Evolutionary conservation across 2,888 invertebrate genomes (phyloP).

Genomic region (Poecilobothrus nobilitatus): DNA sequence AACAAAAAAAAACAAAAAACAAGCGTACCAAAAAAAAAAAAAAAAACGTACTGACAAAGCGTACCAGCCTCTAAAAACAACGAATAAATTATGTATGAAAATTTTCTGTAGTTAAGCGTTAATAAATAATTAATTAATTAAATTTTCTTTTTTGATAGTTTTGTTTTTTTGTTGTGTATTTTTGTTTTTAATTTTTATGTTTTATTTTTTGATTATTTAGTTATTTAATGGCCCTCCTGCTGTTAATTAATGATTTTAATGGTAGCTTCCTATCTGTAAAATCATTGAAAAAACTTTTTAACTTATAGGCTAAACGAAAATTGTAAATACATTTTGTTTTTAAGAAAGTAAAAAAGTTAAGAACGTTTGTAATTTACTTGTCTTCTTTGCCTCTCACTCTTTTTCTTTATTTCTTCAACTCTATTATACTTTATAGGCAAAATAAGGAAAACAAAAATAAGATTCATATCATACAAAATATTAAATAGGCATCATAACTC

Average conservation of each 20-base stretch:
- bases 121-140: constrained; percentile 4
- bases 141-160: not conserved
- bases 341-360: no score
- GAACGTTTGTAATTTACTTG: no score
- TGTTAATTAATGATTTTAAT: not conserved
- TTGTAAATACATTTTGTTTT: no score
- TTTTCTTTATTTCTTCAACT: no score
- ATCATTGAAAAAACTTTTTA: not conserved
- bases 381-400: no score
- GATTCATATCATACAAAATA: not conserved
- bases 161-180: not conserved
- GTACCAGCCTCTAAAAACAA: no score
- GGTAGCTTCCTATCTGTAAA: not conserved
- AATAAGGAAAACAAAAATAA: no score
- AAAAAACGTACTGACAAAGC: not conserved
- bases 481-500: not conserved
- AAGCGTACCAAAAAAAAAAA: no score
- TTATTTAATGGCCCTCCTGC: not conserved
- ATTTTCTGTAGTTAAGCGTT: not conserved
- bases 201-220: not conserved
- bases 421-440: no score
- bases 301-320: no score
- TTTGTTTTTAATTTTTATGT: not conserved
- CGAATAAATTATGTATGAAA: not conserved
- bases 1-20: not conserved